phyloP scores from a whole-genome alignment of 1,140 invertebrate genomes.

The Hyposmocoma kahamanoa region DNA sequence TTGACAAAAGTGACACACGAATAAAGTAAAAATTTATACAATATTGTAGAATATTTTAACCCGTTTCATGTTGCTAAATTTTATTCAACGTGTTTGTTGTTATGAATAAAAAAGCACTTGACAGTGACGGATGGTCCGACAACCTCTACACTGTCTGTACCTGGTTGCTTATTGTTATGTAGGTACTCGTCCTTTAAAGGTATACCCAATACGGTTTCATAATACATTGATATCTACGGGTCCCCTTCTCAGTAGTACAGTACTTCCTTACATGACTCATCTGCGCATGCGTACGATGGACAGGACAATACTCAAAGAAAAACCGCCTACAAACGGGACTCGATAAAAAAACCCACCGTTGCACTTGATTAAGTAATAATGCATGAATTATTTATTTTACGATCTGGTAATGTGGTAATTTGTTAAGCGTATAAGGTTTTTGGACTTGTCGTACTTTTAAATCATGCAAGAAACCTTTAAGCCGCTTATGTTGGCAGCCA shows the following conservation, averaged over 20 bases:
- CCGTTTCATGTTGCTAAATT: not conserved
- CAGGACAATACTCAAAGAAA: constrained; percentile 42
- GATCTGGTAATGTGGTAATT: constrained; percentile 50
- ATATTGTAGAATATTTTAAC: not conserved
- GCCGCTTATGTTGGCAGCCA: no score
- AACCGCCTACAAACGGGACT: constrained; percentile 32
- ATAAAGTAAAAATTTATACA: no score
- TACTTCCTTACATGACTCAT: constrained; percentile 26
- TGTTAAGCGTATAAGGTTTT: no score
- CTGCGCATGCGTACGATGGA: constrained; percentile 19
- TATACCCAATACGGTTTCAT: not conserved
- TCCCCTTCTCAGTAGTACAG: no score
- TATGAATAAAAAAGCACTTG: not conserved
- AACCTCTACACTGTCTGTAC: not conserved
- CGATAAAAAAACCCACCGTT: constrained; percentile 25
- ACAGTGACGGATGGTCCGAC: not conserved
- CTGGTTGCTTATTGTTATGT: not conserved
- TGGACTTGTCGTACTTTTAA: no score
- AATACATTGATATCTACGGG: constrained; percentile 7
- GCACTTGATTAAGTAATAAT: constrained; percentile 63
- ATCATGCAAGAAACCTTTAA: no score
- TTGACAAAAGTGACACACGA: not conserved
- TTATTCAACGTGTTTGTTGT: not conserved
- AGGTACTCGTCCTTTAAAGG: not conserved
- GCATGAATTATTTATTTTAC: constrained; percentile 51